phyloP scores from a whole-genome alignment of 2,888 invertebrate species.

The Pardosa pseudoannulata region DNA sequence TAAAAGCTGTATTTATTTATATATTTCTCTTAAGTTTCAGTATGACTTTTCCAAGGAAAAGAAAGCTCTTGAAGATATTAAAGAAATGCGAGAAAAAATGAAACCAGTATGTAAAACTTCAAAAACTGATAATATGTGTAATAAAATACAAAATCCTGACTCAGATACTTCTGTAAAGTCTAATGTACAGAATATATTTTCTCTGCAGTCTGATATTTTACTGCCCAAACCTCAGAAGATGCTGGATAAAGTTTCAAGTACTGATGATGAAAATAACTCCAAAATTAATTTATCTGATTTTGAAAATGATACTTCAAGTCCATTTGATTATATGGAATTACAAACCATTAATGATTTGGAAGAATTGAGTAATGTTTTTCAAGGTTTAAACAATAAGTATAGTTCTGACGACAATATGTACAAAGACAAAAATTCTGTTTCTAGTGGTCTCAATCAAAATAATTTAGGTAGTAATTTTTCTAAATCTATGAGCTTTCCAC shows the following conservation, averaged over 20 bases:
- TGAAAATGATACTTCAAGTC: conserved; percentile 93
- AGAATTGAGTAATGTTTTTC: conserved; percentile 87
- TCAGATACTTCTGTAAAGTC: neutral
- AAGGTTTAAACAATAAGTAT: conserved; percentile 60
- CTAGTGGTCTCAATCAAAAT: neutral
- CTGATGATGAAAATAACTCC: neutral
- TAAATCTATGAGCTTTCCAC: conserved; percentile 43
- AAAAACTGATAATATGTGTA: conserved; percentile 15
- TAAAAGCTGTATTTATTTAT: no score
- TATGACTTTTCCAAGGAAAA: conserved; percentile 70
- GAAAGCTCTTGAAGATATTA: conserved; percentile 47
- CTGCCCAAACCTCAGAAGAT: conserved; percentile 38
- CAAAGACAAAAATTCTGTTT: neutral
- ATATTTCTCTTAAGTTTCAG: conserved; percentile 69
- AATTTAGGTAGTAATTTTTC: conserved; percentile 1
- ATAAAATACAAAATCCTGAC: neutral
- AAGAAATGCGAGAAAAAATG: conserved; percentile 83
- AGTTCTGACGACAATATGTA: neutral
- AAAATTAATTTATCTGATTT: conserved; percentile 82
- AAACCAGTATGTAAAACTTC: conserved; percentile 77
- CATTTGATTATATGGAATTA: conserved; percentile 94
- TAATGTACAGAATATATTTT: conserved; percentile 15
- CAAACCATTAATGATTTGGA: conserved; percentile 95
- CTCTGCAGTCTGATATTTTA: conserved; percentile 49
- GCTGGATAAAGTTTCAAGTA: conserved; percentile 10